Evolutionary conservation across 1,140 invertebrate genomes (phyloP), one percentile per base, ranked within the genome.

Genomic region (Rhagoletis pomonella): DNA sequence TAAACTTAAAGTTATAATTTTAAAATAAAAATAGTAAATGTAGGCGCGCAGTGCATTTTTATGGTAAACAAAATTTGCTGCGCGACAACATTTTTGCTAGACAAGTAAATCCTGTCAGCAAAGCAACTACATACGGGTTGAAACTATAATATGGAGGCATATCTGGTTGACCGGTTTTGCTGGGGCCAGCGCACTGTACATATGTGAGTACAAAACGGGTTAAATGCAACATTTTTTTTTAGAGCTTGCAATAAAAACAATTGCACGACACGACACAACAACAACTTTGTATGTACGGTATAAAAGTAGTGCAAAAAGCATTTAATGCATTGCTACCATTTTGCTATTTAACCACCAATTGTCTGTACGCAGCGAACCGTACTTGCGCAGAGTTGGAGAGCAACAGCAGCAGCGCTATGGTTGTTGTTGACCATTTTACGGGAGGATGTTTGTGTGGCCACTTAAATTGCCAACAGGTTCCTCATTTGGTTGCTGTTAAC

Each of bases 101-200:
- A 55, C 73, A 81, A 81, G 73, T 81, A 81, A 81, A 81, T 58
- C 47, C 73, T 58, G 73, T 55, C 73, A 81, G 73, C 47, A n/a
- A 55, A 55, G 29, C 42, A 81, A 81, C 12, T 81, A 50, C 29
- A 29, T 29, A 29, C 29, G 29, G 29, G 29, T 29, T 29, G 73
- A 81, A 81, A 81, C 47, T 81, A 55, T 55, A 42, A 29, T 29
- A 29, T 29, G 29, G n/a, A 19, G 47, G 55, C 67, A 10, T 73
- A 73, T 73, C 6, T 42, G 12, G 67, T 29, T 7, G 67, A 81
- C 73, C 47, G 73, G 73, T 81, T 81, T 81, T 50, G 29, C 47
- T n/a, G n/a, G 12, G 44, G 73, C 73, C 47, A 81, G 42, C 19
- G 19, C 47, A 81, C 17, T n/a, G 67, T 39, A 29, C 29, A 29